A percentile compares a stretch with the other conserved stretches of the same genome.
These are phyloP conservation scores for Hormaphis cornu DNA, from an alignment of 1,140 invertebrate genomes.

Conservation along the genomic window DNA sequence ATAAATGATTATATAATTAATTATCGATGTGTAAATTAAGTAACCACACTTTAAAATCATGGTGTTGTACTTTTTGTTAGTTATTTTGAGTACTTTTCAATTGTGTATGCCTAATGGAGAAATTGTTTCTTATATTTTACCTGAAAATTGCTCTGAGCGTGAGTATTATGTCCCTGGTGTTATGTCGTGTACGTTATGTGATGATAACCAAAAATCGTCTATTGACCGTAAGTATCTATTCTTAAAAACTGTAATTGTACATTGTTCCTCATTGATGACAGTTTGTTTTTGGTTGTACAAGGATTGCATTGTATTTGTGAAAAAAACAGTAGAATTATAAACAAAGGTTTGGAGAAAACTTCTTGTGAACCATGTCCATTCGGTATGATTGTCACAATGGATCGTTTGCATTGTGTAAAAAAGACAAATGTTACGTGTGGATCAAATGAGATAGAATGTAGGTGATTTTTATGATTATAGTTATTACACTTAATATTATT, in stretches of 20 bases:
- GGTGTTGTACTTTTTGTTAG: not conserved
- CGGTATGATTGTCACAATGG: not conserved
- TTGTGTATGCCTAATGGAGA: not conserved
- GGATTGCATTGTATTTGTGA: conserved; percentile 5
- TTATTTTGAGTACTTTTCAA: not conserved
- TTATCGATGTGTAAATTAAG: conserved; percentile 22
- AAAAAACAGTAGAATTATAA: not conserved
- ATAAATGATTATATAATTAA: not conserved
- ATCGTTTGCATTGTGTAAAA: conserved; percentile 12
- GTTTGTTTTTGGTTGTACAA: not conserved
- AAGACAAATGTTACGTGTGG: not conserved
- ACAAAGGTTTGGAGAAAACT: not conserved
- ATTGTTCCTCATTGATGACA: not conserved
- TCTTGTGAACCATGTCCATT: conserved; percentile 13
- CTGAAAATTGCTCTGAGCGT: conserved; percentile 9
- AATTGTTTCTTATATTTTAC: conserved; percentile 5
- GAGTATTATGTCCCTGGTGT: conserved; percentile 2
- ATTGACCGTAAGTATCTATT: not conserved
- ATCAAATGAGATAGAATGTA: conserved; percentile 24
- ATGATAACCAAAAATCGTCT: not conserved
- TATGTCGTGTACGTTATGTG: conserved; percentile 1
- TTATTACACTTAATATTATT: no score
- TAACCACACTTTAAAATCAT: not conserved
- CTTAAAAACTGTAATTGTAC: not conserved
- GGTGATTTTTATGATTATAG: no score